Conservation (phyloP, 2,888 invertebrate genomes). For the Fragum sueziense region DNA sequence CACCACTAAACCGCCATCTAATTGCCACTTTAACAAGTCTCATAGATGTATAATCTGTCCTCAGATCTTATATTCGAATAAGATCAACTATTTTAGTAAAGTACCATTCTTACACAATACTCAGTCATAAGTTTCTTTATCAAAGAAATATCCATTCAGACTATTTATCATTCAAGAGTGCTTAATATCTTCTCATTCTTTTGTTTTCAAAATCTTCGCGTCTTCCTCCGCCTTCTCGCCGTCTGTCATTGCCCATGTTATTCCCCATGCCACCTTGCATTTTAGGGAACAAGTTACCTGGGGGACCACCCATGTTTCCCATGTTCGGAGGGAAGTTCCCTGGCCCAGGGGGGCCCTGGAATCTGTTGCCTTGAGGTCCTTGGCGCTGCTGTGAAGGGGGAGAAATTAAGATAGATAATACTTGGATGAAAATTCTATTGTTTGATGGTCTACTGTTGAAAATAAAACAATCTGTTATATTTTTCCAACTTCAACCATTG, state of each 20-base stretch:
- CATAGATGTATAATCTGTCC: too few relatives aligned
- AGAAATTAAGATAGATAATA: conserved; percentile 22
- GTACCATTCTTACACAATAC: too few relatives aligned
- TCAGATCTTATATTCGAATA: too few relatives aligned
- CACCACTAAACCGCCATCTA: too few relatives aligned
- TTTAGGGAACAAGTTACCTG: conserved; percentile 46
- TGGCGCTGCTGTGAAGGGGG: conserved; percentile 43
- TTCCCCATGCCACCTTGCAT: conserved; percentile 43
- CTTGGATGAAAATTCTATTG: not conserved
- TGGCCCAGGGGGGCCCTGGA: conserved; percentile 51
- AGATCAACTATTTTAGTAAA: too few relatives aligned
- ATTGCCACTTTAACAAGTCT: too few relatives aligned
- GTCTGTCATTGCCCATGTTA: conserved; percentile 50
- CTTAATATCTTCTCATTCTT: conserved; percentile 57
- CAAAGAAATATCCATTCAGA: too few relatives aligned
- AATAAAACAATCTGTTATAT: too few relatives aligned
- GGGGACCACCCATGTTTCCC: conserved; percentile 51
- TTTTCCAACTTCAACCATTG: too few relatives aligned
- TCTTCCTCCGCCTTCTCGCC: conserved; percentile 32
- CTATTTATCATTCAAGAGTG: too few relatives aligned
- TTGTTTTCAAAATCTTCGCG: conserved; percentile 58
- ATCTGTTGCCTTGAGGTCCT: conserved; percentile 57
- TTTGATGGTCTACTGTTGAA: too few relatives aligned
- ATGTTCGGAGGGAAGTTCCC: conserved; percentile 49
- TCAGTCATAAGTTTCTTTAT: too few relatives aligned